Evolutionary conservation across 1,140 invertebrate genomes (phyloP).

Genomic region (Drosophila kikkawai): DNA sequence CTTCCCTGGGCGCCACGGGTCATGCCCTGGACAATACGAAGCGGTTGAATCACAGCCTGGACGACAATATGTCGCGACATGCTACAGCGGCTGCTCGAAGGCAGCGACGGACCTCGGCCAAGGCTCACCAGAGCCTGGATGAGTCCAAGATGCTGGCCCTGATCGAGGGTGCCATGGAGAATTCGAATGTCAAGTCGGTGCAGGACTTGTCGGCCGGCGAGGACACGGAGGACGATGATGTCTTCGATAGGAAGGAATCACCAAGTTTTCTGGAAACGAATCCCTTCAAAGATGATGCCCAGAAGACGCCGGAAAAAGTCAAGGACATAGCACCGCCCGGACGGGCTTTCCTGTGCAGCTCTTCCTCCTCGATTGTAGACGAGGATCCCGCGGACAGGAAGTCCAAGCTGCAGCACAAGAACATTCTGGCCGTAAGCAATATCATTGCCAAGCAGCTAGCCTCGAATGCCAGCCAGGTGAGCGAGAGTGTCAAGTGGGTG

Average conservation of each 20-base stretch:
- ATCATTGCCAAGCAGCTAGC: slow-evolving; percentile 81
- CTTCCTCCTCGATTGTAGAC: slow-evolving; percentile 53
- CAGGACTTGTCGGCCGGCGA: slow-evolving; percentile 50
- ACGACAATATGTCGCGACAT: slow-evolving; percentile 87
- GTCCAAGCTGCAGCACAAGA: slow-evolving; percentile 66
- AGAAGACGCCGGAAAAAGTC: slow-evolving; percentile 26
- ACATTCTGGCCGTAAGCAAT: slow-evolving; percentile 78
- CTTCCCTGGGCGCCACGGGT: slow-evolving; percentile 52
- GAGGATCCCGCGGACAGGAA: slow-evolving; percentile 32
- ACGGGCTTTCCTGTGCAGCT: slow-evolving; percentile 54
- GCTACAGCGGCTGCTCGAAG: slow-evolving; percentile 46
- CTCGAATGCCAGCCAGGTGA: slow-evolving; percentile 67
- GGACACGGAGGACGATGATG: slow-evolving; percentile 72
- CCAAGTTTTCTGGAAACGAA: slow-evolving; percentile 77
- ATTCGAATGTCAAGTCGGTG: slow-evolving; percentile 30
- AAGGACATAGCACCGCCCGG: slow-evolving; percentile 21
- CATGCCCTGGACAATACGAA: slow-evolving; percentile 81
- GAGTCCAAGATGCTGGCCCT: slow-evolving; percentile 86
- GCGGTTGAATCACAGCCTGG: slow-evolving; percentile 89
- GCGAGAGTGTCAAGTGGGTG: slow-evolving; percentile 73
- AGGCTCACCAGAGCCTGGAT: slow-evolving; percentile 88
- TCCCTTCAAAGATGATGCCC: slow-evolving; percentile 77
- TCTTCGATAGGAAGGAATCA: slow-evolving; percentile 65
- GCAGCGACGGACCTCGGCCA: slow-evolving; percentile 59
- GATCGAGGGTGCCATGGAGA: slow-evolving; percentile 62